phyloP scores from a whole-genome alignment of 2,888 invertebrate genomes.

The Apantesis nais region DNA sequence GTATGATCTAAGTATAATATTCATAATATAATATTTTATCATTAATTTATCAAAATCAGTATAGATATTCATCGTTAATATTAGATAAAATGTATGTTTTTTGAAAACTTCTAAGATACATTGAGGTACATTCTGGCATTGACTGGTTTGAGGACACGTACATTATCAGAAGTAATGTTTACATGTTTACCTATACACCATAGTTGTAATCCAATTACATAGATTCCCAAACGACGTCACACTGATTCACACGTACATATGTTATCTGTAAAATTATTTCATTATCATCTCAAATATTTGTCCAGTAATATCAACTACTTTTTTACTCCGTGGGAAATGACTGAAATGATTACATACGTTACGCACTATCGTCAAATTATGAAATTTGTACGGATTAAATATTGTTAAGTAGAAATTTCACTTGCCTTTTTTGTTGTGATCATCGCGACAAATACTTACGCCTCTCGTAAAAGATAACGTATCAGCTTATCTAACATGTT shows the following conservation, averaged over 20 bases:
- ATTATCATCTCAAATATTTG: conserved; percentile 65
- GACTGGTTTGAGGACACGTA: background rate
- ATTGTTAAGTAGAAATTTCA: conserved; percentile 21
- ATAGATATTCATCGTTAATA: no score
- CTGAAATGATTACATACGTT: conserved; percentile 15
- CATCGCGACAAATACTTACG: conserved; percentile 33
- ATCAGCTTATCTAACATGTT: conserved; percentile 17
- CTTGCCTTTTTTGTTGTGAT: conserved; percentile 18
- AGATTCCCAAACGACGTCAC: conserved; percentile 21
- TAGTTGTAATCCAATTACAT: background rate
- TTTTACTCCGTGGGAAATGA: conserved; percentile 49
- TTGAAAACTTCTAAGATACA: no score
- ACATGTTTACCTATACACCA: background rate
- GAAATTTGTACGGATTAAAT: conserved; percentile 7
- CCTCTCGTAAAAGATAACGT: conserved; percentile 16
- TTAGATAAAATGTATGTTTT: no score
- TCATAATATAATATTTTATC: no score
- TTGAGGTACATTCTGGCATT: no score
- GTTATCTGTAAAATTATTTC: conserved; percentile 57
- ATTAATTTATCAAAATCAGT: no score
- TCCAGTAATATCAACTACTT: conserved; percentile 52
- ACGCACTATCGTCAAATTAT: conserved; percentile 19
- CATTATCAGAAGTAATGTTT: background rate
- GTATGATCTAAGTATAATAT: no score
- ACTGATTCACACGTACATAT: conserved; percentile 48